These are phyloP conservation scores for Lepidurus packardi DNA, from an alignment of 1,140 invertebrate species.

Conservation along the genomic window DNA sequence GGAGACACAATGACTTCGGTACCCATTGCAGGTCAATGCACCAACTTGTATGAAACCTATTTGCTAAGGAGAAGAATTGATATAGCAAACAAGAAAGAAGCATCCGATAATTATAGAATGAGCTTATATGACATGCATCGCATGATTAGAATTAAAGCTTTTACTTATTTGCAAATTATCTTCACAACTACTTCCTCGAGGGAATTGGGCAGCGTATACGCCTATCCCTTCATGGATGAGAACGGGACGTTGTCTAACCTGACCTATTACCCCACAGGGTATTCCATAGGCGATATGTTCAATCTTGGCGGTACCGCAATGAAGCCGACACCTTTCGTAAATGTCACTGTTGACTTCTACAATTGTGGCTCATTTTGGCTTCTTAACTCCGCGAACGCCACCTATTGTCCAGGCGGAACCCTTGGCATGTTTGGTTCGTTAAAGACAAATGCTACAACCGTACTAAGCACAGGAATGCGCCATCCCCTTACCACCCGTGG, in stretches of 20 bases:
- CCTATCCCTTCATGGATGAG: neutral
- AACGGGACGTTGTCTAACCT: neutral
- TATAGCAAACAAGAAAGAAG: no score
- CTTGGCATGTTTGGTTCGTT: neutral
- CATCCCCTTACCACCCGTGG: no score
- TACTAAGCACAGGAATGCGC: neutral
- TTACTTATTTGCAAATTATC: no score
- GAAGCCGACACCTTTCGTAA: neutral
- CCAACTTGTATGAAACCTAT: no score
- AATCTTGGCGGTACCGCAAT: neutral
- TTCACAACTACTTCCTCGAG: no score
- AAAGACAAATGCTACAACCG: neutral
- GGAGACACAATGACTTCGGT: neutral
- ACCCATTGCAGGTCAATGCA: neutral
- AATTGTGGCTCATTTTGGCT: neutral
- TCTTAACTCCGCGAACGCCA: neutral
- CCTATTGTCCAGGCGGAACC: no score
- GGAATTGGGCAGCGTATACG: neutral
- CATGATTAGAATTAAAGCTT: no score
- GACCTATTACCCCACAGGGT: neutral
- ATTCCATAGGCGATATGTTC: neutral
- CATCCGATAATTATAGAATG: no score
- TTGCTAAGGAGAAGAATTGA: no score
- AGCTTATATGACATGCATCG: no score
- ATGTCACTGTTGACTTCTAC: neutral